Conservation (phyloP, 2,113 vertebrate species). For the Synchiropus splendidus region DNA sequence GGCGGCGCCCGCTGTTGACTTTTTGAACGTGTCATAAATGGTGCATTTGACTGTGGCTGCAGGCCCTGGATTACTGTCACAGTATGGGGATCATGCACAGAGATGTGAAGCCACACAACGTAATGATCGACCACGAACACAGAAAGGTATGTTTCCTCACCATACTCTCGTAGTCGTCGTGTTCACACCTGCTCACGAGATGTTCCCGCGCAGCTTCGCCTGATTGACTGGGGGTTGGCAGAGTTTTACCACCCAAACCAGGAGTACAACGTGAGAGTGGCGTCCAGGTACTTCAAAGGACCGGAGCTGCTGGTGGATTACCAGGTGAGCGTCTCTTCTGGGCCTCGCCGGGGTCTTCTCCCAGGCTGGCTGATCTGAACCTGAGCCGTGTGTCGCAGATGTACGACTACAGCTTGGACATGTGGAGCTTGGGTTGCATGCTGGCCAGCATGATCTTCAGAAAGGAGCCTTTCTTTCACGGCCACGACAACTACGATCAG, state of each 20-base stretch:
- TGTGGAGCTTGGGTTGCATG: slow-evolving; percentile 84
- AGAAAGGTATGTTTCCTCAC: slow-evolving; percentile 67
- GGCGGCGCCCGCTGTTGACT: not conserved
- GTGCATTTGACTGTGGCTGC: not conserved
- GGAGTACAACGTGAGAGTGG: slow-evolving; percentile 80
- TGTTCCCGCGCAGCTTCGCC: slow-evolving; percentile 62
- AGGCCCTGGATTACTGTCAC: slow-evolving; percentile 74
- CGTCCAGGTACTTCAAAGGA: slow-evolving; percentile 80
- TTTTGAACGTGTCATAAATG: not conserved
- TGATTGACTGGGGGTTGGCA: slow-evolving; percentile 83
- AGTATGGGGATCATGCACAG: slow-evolving; percentile 86
- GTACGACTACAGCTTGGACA: slow-evolving; percentile 84
- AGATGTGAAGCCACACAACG: slow-evolving; percentile 82
- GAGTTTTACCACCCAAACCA: slow-evolving; percentile 82
- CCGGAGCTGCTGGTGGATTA: slow-evolving; percentile 80
- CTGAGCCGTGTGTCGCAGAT: slow-evolving; percentile 53
- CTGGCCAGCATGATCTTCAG: slow-evolving; percentile 83
- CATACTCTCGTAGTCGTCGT: not conserved
- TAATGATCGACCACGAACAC: slow-evolving; percentile 85
- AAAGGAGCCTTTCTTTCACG: slow-evolving; percentile 82
- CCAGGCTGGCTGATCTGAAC: too few species aligned
- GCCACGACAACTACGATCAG: slow-evolving; percentile 82
- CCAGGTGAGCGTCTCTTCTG: slow-evolving; percentile 63
- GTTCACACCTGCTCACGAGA: not conserved
- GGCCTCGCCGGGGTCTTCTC: too few species aligned